Evolutionary conservation across 2,888 invertebrate genomes (phyloP).

Genomic region (Dasypogon diadema): DNA sequence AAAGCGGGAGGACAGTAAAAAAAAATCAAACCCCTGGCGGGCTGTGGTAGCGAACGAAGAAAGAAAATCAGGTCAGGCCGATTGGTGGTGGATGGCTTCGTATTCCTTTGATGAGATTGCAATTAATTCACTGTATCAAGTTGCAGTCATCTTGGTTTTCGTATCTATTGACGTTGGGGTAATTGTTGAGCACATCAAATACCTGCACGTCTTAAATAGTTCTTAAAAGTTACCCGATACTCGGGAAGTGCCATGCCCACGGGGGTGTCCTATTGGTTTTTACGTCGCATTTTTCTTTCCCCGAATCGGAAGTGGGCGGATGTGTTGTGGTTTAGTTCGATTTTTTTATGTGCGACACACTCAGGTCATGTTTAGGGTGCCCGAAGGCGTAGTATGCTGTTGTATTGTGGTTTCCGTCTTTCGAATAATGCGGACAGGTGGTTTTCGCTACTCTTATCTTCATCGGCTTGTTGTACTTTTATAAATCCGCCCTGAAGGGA

Average conservation of each 20-base stretch:
- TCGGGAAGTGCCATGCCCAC: neutral
- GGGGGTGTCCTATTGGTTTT: conserved; percentile 36
- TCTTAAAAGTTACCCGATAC: neutral
- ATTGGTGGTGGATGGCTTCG: neutral
- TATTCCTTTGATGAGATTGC: conserved; percentile 19
- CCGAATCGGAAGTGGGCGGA: conserved; percentile 36
- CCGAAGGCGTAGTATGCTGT: neutral
- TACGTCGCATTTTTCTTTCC: neutral
- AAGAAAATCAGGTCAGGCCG: conserved; percentile 4
- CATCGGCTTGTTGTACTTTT: neutral
- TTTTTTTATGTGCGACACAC: conserved; percentile 33
- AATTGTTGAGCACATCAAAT: neutral
- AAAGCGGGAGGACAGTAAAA: neutral
- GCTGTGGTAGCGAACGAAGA: neutral
- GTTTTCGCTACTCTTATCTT: neutral
- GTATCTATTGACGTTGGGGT: neutral
- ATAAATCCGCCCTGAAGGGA: neutral
- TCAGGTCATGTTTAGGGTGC: neutral
- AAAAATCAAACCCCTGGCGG: neutral
- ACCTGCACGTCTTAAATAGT: conserved; percentile 5
- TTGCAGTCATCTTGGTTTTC: conserved; percentile 3
- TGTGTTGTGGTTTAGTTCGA: conserved; percentile 33
- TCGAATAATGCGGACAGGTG: conserved; percentile 26
- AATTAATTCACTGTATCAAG: conserved; percentile 47
- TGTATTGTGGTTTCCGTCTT: conserved; percentile 18